Conservation (phyloP, 2,888 invertebrate genomes). For the Agrotis segetum region DNA sequence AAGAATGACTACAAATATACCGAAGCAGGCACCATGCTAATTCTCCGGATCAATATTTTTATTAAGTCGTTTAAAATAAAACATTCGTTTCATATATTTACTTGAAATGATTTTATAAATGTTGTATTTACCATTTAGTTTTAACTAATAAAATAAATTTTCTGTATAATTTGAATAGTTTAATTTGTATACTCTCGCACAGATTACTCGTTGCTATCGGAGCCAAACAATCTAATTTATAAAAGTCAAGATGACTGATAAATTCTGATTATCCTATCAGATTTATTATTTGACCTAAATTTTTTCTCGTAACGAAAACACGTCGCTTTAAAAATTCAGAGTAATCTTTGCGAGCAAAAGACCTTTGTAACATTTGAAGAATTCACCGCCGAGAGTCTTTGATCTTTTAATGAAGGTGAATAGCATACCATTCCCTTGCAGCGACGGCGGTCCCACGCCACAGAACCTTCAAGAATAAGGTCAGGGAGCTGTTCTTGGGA, state of each 20-base stretch:
- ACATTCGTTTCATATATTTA: slow-evolving; percentile 5
- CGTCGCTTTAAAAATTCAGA: not conserved
- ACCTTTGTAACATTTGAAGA: slow-evolving; percentile 1
- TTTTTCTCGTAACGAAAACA: no score
- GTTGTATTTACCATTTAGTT: slow-evolving; percentile 15
- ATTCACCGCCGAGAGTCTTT: slow-evolving; percentile 41
- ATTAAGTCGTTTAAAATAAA: slow-evolving; percentile 1
- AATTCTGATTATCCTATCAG: no score
- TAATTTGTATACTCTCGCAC: slow-evolving; percentile 46
- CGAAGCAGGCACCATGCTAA: slow-evolving; percentile 53
- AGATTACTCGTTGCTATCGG: slow-evolving; percentile 5
- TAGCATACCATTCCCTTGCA: slow-evolving; percentile 84
- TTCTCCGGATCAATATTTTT: not conserved
- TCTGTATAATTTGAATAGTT: slow-evolving; percentile 22
- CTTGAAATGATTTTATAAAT: not conserved
- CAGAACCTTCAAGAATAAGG: slow-evolving; percentile 72
- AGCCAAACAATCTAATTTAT: not conserved
- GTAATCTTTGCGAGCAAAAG: slow-evolving; percentile 38
- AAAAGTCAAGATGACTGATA: no score
- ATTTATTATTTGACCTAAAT: no score
- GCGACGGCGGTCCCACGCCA: slow-evolving; percentile 74
- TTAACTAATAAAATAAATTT: slow-evolving; percentile 56
- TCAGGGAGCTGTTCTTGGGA: slow-evolving; percentile 64
- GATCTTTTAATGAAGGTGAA: slow-evolving; percentile 78
- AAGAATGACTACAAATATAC: slow-evolving; percentile 57